Conservation (phyloP, 2,888 invertebrate genomes). For the Eutolmus rufibarbis region DNA sequence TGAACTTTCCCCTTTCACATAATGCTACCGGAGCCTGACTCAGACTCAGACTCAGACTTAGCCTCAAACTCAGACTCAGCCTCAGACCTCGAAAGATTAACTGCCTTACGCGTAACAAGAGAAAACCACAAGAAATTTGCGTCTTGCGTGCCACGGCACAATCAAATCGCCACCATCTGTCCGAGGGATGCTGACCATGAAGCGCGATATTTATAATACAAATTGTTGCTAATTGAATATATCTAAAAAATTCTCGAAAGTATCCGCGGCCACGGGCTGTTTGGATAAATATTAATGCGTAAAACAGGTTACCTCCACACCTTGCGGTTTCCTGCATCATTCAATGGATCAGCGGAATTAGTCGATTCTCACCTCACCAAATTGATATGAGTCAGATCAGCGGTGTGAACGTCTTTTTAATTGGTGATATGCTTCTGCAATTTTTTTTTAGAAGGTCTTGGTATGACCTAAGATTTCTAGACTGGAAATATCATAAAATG, state of each 20-base stretch:
- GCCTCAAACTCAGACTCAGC: neutral
- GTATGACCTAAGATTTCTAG: neutral
- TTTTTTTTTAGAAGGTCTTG: neutral
- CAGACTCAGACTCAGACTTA: neutral
- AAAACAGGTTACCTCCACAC: neutral
- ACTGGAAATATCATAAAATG: neutral
- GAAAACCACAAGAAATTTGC: slow-evolving; percentile 22
- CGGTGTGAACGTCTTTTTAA: neutral
- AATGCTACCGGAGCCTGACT: slow-evolving; percentile 27
- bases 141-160: slow-evolving; percentile 15
- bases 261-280: neutral
- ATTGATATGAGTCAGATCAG: neutral
- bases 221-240: neutral
- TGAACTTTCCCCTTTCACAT: slow-evolving; percentile 41
- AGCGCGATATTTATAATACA: neutral
- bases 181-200: neutral
- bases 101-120: neutral
- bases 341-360: neutral
- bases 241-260: neutral
- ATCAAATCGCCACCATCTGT: neutral
- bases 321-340: neutral
- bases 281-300: neutral
- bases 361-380: neutral
- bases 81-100: slow-evolving; percentile 13
- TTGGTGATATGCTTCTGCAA: neutral